Evolutionary conservation across 1,140 invertebrate genomes (phyloP).

Genomic region (Lepidurus arcticus): DNA sequence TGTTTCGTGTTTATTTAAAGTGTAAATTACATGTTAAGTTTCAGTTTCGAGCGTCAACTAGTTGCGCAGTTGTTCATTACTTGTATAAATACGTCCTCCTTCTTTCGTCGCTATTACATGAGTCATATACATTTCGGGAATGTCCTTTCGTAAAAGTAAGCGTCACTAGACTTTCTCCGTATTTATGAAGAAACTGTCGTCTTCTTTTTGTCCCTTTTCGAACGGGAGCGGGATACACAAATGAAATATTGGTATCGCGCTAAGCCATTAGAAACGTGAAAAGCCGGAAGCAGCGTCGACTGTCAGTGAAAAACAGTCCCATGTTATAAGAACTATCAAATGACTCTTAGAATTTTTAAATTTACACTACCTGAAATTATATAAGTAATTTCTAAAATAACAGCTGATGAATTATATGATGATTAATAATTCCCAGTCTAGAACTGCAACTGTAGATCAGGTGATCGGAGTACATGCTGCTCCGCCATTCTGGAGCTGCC

Average conservation of each 20-base stretch:
- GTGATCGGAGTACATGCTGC: neutral
- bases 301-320: neutral
- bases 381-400: too few species aligned
- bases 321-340: too few species aligned
- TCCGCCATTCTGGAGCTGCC: constrained; percentile 20
- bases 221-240: neutral
- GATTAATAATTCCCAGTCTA: neutral
- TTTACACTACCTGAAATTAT: too few species aligned
- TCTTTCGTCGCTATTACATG: neutral
- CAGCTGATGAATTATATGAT: too few species aligned
- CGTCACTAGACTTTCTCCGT: neutral
- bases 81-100: neutral
- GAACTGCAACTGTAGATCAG: neutral
- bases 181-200: neutral
- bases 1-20: neutral
- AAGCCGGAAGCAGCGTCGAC: constrained; percentile 12
- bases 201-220: neutral
- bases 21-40: neutral
- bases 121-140: neutral
- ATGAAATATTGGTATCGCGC: constrained; percentile 10
- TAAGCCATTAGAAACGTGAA: constrained; percentile 14
- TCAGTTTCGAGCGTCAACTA: neutral
- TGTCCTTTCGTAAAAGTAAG: neutral
- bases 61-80: neutral
- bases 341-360: too few species aligned